Evolutionary conservation across 2,797 vertebrate species (phyloP).

Genomic region (Clarias pachynema): DNA sequence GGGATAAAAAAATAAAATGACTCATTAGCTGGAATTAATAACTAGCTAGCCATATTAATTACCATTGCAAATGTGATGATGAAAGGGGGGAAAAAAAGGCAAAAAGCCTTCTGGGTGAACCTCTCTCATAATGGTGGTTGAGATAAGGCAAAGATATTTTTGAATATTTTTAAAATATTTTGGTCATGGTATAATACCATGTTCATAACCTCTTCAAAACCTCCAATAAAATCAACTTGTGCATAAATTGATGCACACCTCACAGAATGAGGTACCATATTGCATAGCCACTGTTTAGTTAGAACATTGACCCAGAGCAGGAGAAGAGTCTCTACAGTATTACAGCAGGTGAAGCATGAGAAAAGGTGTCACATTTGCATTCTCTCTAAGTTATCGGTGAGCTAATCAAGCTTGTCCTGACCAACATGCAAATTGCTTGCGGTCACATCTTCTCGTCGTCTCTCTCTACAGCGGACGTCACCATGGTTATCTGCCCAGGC

Average conservation of each 20-base stretch:
- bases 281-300: background rate
- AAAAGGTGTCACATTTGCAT: conserved; percentile 1
- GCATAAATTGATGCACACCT: background rate
- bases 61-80: background rate
- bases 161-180: background rate
- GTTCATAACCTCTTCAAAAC: background rate
- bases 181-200: background rate
- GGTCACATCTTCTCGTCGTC: conserved; percentile 6
- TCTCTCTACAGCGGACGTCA: conserved; percentile 84
- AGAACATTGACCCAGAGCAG: background rate
- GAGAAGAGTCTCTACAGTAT: background rate
- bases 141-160: no score
- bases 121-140: background rate
- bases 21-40: background rate
- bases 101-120: background rate
- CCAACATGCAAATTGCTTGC: background rate
- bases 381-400: background rate
- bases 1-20: background rate
- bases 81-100: background rate
- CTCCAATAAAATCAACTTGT: background rate
- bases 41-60: background rate
- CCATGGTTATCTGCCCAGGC: conserved; percentile 98
- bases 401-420: background rate
- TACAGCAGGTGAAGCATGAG: background rate
- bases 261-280: background rate